Conservation (phyloP, 2,888 invertebrate genomes). For the Mechanitis messenoides region DNA sequence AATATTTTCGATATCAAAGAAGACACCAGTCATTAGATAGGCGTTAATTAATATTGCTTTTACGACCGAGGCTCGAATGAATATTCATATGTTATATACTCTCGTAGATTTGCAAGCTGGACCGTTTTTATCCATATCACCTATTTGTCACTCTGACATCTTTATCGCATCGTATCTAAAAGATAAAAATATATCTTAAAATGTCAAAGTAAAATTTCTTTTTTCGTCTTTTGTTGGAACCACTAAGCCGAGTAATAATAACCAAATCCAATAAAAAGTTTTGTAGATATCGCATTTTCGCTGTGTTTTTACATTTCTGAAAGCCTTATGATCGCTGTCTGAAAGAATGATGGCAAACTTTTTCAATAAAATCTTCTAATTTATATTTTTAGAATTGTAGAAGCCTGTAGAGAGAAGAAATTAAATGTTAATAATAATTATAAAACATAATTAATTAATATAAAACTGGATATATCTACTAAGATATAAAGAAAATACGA, state of each 20-base stretch:
- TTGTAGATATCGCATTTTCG: neutral
- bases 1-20: conserved; percentile 13
- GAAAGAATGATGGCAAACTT: neutral
- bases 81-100: conserved; percentile 36
- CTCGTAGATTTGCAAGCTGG: conserved; percentile 24
- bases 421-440: too few relatives aligned
- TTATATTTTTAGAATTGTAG: neutral
- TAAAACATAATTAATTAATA: too few relatives aligned
- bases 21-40: neutral
- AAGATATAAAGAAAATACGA: too few relatives aligned
- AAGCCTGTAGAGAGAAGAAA: too few relatives aligned
- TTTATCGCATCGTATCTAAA: conserved; percentile 15
- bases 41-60: conserved; percentile 28
- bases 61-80: conserved; percentile 32
- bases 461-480: too few relatives aligned
- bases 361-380: neutral
- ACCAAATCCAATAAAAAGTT: conserved; percentile 6
- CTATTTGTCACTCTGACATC: conserved; percentile 25
- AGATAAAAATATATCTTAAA: conserved; percentile 1
- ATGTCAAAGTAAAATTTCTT: neutral
- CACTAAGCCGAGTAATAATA: conserved; percentile 1
- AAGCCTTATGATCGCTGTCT: neutral
- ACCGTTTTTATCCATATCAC: conserved; percentile 24
- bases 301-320: conserved; percentile 1
- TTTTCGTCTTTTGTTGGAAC: neutral